phyloP scores from a whole-genome alignment of 2,888 invertebrate genomes.

The Calameuta idolon region DNA sequence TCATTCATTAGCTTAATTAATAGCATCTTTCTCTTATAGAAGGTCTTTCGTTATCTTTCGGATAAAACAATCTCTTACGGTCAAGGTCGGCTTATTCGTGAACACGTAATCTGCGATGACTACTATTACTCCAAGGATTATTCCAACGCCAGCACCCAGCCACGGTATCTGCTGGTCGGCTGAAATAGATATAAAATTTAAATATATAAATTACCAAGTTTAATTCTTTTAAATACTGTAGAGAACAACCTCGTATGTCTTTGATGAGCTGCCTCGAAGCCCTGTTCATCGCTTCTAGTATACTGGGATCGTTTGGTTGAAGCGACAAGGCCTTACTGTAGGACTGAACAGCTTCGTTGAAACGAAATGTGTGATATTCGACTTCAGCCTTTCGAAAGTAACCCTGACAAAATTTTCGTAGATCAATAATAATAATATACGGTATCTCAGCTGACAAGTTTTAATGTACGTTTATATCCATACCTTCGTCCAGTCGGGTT shows the following conservation, averaged over 20 bases:
- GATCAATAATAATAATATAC: background rate
- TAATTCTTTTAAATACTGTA: constrained; percentile 26
- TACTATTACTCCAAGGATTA: constrained; percentile 77
- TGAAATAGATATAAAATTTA: constrained; percentile 58
- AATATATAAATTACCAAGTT: background rate
- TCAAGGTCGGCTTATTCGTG: constrained; percentile 74
- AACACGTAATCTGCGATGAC: constrained; percentile 78
- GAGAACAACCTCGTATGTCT: constrained; percentile 71
- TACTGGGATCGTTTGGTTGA: constrained; percentile 75
- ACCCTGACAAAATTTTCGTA: constrained; percentile 69
- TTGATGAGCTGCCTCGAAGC: constrained; percentile 73
- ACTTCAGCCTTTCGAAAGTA: constrained; percentile 81
- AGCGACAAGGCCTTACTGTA: constrained; percentile 77
- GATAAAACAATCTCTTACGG: constrained; percentile 68
- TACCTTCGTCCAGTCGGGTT: constrained; percentile 85
- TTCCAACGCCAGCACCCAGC: constrained; percentile 80
- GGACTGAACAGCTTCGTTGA: constrained; percentile 76
- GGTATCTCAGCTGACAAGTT: background rate
- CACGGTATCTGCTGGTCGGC: constrained; percentile 80
- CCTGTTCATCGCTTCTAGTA: constrained; percentile 74
- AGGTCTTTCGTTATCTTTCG: background rate
- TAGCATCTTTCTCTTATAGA: background rate
- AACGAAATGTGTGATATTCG: constrained; percentile 76
- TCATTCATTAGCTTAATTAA: background rate
- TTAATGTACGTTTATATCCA: constrained; percentile 15